Evolutionary conservation across 2,888 invertebrate genomes (phyloP), one percentile per base, ranked within the genome.

Genomic region (Trichopria drosophilae): DNA sequence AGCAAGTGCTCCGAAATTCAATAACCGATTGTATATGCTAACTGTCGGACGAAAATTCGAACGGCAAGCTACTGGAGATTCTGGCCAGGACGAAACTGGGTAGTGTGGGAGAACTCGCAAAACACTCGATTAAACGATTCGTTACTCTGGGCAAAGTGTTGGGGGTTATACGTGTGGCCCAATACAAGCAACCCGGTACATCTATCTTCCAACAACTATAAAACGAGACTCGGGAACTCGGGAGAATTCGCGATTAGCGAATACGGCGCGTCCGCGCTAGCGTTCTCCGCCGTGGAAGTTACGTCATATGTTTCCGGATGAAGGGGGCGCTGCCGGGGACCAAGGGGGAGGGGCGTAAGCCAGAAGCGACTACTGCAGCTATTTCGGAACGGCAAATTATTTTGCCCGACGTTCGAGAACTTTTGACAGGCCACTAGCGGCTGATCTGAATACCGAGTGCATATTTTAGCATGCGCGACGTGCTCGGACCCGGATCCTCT

Each of bases 331-430:
- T 6, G 7, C 20, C 7, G 10, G 10, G n/a, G 24, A 36, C 16
- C n/a, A 39, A 6, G 39, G 10, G 18, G 7, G 16, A 18, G 24
- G 10, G 6, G 36, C 26, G 9, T 9, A 19, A 13, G 18, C 32
- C 16, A 7, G 37, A 19, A 15, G 22, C 35, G 19, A 46, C 37
- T 51, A 41, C 32, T 28, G 42, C 34, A 57, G 53, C 60, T 65
- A 66, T 62, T 65, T 61, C 60, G 62, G 59, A 64, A 61, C 58
- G 39, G 55, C 53, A 63, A 65, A 67, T 68, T 66, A 68, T 65
- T 67, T 66, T 55, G 56, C 53, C 49, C 57, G 53, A 40, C 52
- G 52, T 58, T 50, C 58, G 46, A 55, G 44, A 61, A 66, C 59
- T 66, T 63, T 62, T 61, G 61, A 66, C 64, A 57, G 46, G 59